Percentiles rank a stretch among this genome's conserved stretches.
These are phyloP conservation scores for Melozone crissalis DNA, from an alignment of 2,113 vertebrate genomes.

Conservation along the genomic window DNA sequence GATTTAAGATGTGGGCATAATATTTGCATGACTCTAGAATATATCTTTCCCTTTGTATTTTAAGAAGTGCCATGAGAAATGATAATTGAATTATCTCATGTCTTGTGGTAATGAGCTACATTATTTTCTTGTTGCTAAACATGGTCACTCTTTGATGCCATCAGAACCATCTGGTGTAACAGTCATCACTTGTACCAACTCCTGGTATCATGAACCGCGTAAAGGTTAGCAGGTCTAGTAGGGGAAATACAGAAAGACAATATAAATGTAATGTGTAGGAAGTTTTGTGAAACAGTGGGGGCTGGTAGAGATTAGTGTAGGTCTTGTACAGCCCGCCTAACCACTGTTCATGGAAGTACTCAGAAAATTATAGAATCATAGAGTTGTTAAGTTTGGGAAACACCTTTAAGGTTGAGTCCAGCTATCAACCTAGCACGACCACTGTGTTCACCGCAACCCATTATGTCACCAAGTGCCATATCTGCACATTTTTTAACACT, in stretches of 20 bases:
- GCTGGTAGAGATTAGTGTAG: background rate
- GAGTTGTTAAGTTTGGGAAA: background rate
- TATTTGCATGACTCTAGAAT: background rate
- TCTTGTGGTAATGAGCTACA: background rate
- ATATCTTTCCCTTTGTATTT: background rate
- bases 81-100: background rate
- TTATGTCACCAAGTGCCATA: background rate
- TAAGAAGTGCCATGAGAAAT: background rate
- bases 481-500: background rate
- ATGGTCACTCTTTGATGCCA: background rate
- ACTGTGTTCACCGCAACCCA: background rate
- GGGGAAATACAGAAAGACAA: background rate
- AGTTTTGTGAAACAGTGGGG: background rate
- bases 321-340: background rate
- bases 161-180: background rate
- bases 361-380: background rate
- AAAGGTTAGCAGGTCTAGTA: background rate
- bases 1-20: background rate
- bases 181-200: background rate
- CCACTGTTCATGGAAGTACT: background rate
- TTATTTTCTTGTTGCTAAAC: background rate
- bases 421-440: no score
- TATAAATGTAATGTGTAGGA: background rate
- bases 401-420: background rate
- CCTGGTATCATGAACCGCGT: accelerated